Conservation (phyloP, 2,113 vertebrate species). For the Alexandromys fortis region DNA sequence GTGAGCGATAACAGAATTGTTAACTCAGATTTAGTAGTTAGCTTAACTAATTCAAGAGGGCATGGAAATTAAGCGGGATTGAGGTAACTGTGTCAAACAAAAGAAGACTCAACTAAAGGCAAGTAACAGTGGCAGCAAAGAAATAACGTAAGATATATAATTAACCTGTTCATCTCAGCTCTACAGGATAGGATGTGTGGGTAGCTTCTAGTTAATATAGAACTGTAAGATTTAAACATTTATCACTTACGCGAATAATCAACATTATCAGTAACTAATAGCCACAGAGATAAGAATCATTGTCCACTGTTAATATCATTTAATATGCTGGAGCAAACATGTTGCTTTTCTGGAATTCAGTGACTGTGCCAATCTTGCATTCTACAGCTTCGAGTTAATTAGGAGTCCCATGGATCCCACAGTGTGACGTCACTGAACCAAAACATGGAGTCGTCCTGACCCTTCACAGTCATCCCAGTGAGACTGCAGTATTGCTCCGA, state of each 20-base stretch:
- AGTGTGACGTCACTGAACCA: not conserved
- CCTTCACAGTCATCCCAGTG: slow-evolving; percentile 36
- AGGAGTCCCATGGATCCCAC: slow-evolving; percentile 1
- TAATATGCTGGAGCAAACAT: slow-evolving; percentile 28
- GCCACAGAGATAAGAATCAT: slow-evolving; percentile 30
- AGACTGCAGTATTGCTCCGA: not conserved
- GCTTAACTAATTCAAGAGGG: slow-evolving; percentile 48
- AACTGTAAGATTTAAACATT: slow-evolving; percentile 51
- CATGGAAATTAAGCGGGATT: slow-evolving; percentile 23
- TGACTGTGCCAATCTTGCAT: not conserved
- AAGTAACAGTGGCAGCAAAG: slow-evolving; percentile 46
- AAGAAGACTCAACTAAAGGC: slow-evolving; percentile 41
- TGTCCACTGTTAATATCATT: slow-evolving; percentile 63
- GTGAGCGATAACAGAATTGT: slow-evolving; percentile 7
- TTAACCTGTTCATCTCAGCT: slow-evolving; percentile 49
- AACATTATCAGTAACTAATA: slow-evolving; percentile 58
- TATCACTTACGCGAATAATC: slow-evolving; percentile 63
- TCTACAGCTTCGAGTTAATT: slow-evolving; percentile 39
- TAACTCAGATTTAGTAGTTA: slow-evolving; percentile 52
- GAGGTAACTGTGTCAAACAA: slow-evolving; percentile 20
- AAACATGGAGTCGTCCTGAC: not conserved
- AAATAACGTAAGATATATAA: slow-evolving; percentile 39
- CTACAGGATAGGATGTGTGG: slow-evolving; percentile 43
- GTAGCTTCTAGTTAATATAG: slow-evolving; percentile 27
- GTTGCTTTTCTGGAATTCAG: not conserved